Evolutionary conservation across 2,888 invertebrate species (phyloP), one percentile per base, ranked within the genome.

Genomic region (Stegophylla sp.): DNA sequence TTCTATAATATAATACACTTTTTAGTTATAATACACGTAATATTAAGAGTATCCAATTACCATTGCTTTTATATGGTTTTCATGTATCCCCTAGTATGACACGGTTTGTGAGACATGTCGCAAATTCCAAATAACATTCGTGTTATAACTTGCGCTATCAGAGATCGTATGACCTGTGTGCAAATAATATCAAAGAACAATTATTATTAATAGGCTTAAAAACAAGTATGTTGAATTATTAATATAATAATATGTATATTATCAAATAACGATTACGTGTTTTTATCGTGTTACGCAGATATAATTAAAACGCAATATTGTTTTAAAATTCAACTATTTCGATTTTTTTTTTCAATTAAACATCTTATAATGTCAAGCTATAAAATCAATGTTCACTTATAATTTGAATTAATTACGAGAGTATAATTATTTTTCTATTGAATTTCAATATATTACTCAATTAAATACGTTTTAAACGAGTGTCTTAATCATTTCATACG

Each of bases 51-150:
- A 56, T 56, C 56, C 56, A 56, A 56, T 56, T 23, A 56, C 56
- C 12, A 20, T 56, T 56, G 56, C 56, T 56, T 56, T 56, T 56
- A 56, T 56, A 56, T 56, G 56, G 56, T 56, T 56, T 56, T 56
- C 56, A 23, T 20, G 10, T 9, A n/a, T n/a, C n/a, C n/a, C n/a
- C n/a, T n/a, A 12, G 23, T 20, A 20, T 20, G 23, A 56, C 56
- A 56, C 56, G 12, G 23, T 56, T 56, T 23, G 20, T 20, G 12
- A 23, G 56, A 23, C 56, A 12, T 20, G 23, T 10, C 3, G 23
- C 12, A 56, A 56, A 56, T 56, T 56, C 56, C 3, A 56, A 56
- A 56, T 2, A 4, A 56, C 56, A 53, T 20, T 15, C n/a, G n/a
- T n/a, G n/a, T n/a, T 34, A 34, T 7, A 34, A 34, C 34, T 7